These are phyloP conservation scores for Hyppa rectilinea DNA, from an alignment of 2,888 invertebrate species.

Conservation along the genomic window DNA sequence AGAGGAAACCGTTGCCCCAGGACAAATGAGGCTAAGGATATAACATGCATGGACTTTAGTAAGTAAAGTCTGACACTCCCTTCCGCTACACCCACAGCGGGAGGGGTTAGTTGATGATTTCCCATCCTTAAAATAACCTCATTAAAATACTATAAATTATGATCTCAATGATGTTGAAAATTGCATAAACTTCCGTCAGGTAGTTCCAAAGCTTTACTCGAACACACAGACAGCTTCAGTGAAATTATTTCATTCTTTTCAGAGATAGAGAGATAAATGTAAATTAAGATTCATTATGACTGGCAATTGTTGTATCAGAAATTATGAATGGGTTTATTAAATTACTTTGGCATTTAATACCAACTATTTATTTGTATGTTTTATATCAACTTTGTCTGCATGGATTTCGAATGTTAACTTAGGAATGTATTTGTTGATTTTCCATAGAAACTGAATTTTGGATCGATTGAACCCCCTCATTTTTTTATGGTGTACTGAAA, in stretches of 20 bases:
- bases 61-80: no score
- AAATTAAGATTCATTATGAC: constrained; percentile 10
- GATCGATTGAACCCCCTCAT: no score
- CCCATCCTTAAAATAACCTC: no score
- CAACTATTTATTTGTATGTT: background rate
- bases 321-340: background rate
- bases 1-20: no score
- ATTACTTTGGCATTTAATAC: background rate
- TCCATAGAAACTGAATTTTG: no score
- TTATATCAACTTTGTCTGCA: background rate
- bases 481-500: no score
- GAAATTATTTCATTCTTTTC: background rate
- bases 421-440: background rate
- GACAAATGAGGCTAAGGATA: no score
- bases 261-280: background rate
- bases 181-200: background rate
- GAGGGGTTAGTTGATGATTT: no score
- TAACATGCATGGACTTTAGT: no score
- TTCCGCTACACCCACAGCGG: no score
- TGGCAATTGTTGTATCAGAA: background rate
- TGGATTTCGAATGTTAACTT: background rate
- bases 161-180: background rate
- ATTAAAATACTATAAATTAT: background rate
- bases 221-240: background rate
- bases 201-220: background rate